Percentiles rank a stretch among this genome's conserved stretches.
phyloP scores from a whole-genome alignment of 2,888 invertebrate species.

The Stratiomys singularior region DNA sequence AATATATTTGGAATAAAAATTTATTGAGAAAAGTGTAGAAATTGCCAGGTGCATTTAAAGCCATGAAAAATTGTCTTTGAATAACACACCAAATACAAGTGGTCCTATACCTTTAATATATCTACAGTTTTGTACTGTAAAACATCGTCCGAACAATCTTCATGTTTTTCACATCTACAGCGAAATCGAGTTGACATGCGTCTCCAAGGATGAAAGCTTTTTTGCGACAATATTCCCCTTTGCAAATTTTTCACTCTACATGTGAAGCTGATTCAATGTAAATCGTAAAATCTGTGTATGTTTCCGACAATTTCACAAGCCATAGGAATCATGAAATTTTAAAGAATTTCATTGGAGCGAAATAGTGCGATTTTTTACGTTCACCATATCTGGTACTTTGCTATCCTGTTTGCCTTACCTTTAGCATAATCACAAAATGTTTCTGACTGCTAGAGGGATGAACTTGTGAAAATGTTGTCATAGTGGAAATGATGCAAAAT shows the following conservation, averaged over 20 bases:
- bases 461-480: conserved; percentile 12
- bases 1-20: too few species aligned
- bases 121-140: conserved; percentile 11
- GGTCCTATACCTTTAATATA: too few species aligned
- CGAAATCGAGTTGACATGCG: conserved; percentile 17
- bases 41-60: too few species aligned
- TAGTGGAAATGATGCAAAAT: background rate
- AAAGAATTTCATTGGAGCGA: background rate
- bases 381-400: background rate
- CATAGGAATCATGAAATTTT: conserved; percentile 17
- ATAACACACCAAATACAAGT: too few species aligned
- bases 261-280: background rate
- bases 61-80: too few species aligned
- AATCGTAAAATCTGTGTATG: conserved; percentile 33
- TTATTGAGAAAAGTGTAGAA: too few species aligned
- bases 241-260: background rate
- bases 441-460: background rate
- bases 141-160: background rate
- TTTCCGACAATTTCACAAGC: conserved; percentile 33
- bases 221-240: background rate
- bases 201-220: conserved; percentile 5
- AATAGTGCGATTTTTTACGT: background rate
- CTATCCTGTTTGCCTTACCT: background rate
- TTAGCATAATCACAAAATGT: background rate
- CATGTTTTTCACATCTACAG: background rate